Conservation (phyloP, 2,888 invertebrate genomes). For the Salticus scenicus region DNA sequence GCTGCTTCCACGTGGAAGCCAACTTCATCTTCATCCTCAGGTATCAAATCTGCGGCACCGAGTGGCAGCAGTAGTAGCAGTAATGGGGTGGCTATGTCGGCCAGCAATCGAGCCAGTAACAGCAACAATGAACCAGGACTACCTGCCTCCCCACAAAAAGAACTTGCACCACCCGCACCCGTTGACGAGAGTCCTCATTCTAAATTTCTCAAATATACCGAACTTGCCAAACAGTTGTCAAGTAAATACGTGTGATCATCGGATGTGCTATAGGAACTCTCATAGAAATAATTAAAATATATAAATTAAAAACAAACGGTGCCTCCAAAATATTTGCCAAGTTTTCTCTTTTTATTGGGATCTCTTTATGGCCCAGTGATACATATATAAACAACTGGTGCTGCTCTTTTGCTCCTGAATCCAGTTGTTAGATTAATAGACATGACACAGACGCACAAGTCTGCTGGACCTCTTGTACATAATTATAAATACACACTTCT, state of each 20-base stretch:
- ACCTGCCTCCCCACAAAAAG: constrained; percentile 52
- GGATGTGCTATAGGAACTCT: constrained; percentile 41
- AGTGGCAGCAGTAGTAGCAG: constrained; percentile 36
- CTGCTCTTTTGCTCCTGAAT: constrained; percentile 35
- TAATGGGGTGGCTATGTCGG: constrained; percentile 73
- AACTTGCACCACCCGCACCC: constrained; percentile 71
- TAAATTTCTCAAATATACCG: constrained; percentile 98
- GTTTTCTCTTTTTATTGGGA: constrained; percentile 62
- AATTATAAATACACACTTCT: constrained; percentile 67
- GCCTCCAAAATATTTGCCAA: constrained; percentile 65
- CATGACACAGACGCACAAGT: constrained; percentile 63
- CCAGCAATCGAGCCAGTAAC: constrained; percentile 74
- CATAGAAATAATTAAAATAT: constrained; percentile 25
- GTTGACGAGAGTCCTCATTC: constrained; percentile 95
- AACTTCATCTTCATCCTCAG: constrained; percentile 65
- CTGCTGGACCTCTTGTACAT: constrained; percentile 61
- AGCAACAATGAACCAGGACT: constrained; percentile 77
- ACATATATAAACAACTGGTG: constrained; percentile 46
- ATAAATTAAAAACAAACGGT: constrained; percentile 43
- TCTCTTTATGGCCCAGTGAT: constrained; percentile 53
- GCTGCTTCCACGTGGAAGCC: constrained; percentile 74
- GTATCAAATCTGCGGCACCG: constrained; percentile 20
- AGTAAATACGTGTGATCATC: constrained; percentile 84
- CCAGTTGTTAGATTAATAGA: constrained; percentile 42
- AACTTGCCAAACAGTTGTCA: constrained; percentile 97